Evolutionary conservation across 2,888 invertebrate species (phyloP), one percentile per base, ranked within the genome.

Genomic region (Heteromyza rotundicornis): DNA sequence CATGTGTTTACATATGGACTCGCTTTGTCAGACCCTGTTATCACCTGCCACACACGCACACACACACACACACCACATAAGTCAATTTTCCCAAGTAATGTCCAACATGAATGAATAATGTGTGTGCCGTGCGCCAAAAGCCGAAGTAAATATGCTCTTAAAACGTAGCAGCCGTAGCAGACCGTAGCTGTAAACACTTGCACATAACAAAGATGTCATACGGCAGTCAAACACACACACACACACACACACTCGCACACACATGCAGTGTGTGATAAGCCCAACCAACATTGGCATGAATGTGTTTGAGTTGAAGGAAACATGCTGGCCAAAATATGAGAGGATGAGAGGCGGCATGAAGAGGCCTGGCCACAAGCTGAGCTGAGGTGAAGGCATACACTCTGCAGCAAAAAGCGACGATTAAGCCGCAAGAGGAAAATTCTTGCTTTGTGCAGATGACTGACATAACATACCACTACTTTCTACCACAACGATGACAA

Each of bases 21-120:
- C 23, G 23, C 51, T 49, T 49, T 23, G 51, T 14, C 24, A 51
- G 22, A n/a, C 40, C 40, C 40, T 40, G 40, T 40, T 40, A 40
- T 3, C 40, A 40, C 40, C 8, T 40, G 3, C 40, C 14, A 40
- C 7, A 32, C 57, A n/a, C n/a, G n/a, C n/a, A n/a, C n/a, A n/a
- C n/a, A n/a, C n/a, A n/a, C n/a, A n/a, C n/a, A n/a, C n/a, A 60
- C 61, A 65, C 64, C 66, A 62, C 69, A 72, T 70, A 72, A 74
- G 72, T 72, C 72, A 72, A 74, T 72, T 72, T 72, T 20, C 14
- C 66, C 70, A 71, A 74, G 70, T 72, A 69, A 69, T 70, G 70
- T 72, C 72, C 74, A 64, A 72, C 72, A 70, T 72, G 74, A 74
- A 72, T 74, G 74, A 72, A 67, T 74, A 72, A 72, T 72, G 74